phyloP scores from a whole-genome alignment of 37 sponge, comb jelly and placozoan species.

The Oopsacas minuta region DNA sequence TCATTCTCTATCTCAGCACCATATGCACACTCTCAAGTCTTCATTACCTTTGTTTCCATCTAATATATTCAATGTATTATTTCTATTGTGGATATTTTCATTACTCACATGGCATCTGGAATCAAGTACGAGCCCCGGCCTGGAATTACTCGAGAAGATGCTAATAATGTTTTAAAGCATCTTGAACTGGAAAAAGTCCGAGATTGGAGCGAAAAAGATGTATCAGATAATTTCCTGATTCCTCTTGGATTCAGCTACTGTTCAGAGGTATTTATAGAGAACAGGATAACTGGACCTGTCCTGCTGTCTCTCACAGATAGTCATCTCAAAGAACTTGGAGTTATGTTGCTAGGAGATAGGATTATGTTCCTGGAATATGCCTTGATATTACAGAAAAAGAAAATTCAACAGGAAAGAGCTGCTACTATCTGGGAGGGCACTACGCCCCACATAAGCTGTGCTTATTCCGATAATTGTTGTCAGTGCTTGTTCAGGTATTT shows the following conservation, averaged over 20 bases:
- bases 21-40: neutral
- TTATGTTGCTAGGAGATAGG: slow-evolving; percentile 46
- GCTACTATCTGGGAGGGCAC: slow-evolving; percentile 54
- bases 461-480: slow-evolving; percentile 42
- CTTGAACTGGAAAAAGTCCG: neutral
- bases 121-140: neutral
- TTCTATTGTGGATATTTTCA: neutral
- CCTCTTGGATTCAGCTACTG: slow-evolving; percentile 49
- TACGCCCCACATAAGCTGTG: slow-evolving; percentile 44
- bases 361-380: slow-evolving; percentile 59
- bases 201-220: slow-evolving; percentile 53
- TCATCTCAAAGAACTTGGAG: slow-evolving; percentile 62
- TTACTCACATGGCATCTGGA: neutral
- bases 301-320: slow-evolving; percentile 42
- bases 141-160: neutral
- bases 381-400: slow-evolving; percentile 66
- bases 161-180: neutral
- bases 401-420: slow-evolving; percentile 60
- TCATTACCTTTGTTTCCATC: neutral
- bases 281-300: slow-evolving; percentile 43
- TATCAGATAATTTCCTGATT: slow-evolving; percentile 53
- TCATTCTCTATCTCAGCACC: neutral
- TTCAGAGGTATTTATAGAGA: slow-evolving; percentile 47
- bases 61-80: neutral
- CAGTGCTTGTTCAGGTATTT: slow-evolving; percentile 16